Base-by-base conservation (phyloP, 2,888 invertebrate species). In the Lasioglossum oenotherae region DNA sequence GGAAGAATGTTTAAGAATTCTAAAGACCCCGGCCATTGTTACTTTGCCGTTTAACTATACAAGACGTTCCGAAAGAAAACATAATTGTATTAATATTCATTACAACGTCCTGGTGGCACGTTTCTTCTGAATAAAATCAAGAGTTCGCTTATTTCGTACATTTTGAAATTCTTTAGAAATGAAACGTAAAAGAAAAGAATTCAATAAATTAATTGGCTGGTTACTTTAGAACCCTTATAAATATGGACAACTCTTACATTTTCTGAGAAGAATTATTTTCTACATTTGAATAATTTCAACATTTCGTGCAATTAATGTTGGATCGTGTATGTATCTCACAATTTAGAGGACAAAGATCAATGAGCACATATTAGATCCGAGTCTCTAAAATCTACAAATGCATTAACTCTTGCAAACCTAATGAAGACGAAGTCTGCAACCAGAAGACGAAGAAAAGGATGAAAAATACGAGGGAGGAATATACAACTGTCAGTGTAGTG, bases 1-100 rank as follows among this genome's bases (percentile, higher is more conserved):
- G 60, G 49, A 73, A 64, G 23, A 35, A 78, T 27, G 73, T 82
- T 74, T 23, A 80, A 77, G 41, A 67, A 72, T 82, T 80, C 27
- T 49, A 77, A 73, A 83, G 80, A 80, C 67, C 64, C 35, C 23
- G 19, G 38, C 4, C 71, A 41, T 71, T 71, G 41, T 14, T n/a
- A 71, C 14, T 41, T 23, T 71, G 5, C 2, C 71, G n/a, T n/a
- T 41, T 41, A 71, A 71, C 23, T 41, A 71, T 71, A 14, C 12
- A 44, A 44, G 57, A 64, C 27, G 44, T 60, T 23, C 71, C 23
- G 12, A 14, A 5, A n/a, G 64, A 44, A 44, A 44, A 75, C 67
- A 16, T 67, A 35, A 19, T 8, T 19, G 35, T 19, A 35, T 35
- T 19, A 67, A 67, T 35, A 67, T 67, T 60, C 60, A 16, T 27